A percentile compares a stretch with the other conserved stretches of the same genome.
These are phyloP conservation scores for Clusia tigrina DNA, from an alignment of 2,888 invertebrate species.

Conservation along the genomic window DNA sequence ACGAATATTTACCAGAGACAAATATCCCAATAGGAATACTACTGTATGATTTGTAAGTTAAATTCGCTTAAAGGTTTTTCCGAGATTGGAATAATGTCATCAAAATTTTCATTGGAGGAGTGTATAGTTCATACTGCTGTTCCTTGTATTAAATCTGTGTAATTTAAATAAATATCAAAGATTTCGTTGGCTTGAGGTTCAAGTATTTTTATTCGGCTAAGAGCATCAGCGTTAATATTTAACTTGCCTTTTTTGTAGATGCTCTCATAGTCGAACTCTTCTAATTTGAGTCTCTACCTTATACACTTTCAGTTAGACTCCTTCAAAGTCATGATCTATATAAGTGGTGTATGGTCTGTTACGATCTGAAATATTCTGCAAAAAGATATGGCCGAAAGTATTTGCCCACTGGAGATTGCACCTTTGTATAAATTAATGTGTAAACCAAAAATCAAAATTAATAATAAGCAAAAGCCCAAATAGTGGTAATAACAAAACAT, in stretches of 20 bases:
- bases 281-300: slow-evolving; percentile 53
- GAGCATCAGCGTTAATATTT: slow-evolving; percentile 36
- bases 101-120: slow-evolving; percentile 31
- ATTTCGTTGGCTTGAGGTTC: slow-evolving; percentile 8
- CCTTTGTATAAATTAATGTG: too few relatives aligned
- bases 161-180: slow-evolving; percentile 25
- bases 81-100: slow-evolving; percentile 39
- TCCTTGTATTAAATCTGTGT: slow-evolving; percentile 18
- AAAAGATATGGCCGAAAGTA: slow-evolving; percentile 56
- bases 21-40: too few relatives aligned
- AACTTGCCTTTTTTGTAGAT: slow-evolving; percentile 37
- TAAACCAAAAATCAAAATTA: too few relatives aligned
- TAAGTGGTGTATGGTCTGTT: slow-evolving; percentile 59
- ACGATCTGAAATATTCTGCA: slow-evolving; percentile 53
- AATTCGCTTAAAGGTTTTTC: slow-evolving; percentile 39
- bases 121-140: slow-evolving; percentile 27
- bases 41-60: too few relatives aligned
- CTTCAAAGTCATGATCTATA: slow-evolving; percentile 56
- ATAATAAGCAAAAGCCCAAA: too few relatives aligned
- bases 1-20: slow-evolving; percentile 36
- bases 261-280: slow-evolving; percentile 46
- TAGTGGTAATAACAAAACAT: too few relatives aligned
- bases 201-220: slow-evolving; percentile 33
- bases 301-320: slow-evolving; percentile 53
- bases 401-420: too few relatives aligned